phyloP scores from a whole-genome alignment of 1,140 invertebrate genomes.

The Aphidius gifuensis region DNA sequence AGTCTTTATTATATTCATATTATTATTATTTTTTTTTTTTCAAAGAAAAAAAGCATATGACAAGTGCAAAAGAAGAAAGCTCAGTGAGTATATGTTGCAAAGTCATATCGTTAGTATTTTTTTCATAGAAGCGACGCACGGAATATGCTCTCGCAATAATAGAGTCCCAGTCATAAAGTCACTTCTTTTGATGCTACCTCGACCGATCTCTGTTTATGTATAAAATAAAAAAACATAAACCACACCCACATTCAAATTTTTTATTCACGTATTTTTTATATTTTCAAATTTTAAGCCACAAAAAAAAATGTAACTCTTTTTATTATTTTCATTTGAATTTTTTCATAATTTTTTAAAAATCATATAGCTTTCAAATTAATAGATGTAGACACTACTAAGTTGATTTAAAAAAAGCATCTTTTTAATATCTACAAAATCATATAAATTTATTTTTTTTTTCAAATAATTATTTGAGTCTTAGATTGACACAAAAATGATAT shows the following conservation, averaged over 20 bases:
- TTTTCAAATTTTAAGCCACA: background rate
- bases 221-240: slow-evolving; percentile 44
- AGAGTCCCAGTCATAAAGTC: slow-evolving; percentile 48
- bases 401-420: background rate
- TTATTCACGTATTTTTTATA: background rate
- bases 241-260: slow-evolving; percentile 38
- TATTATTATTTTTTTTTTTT: background rate
- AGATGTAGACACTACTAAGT: background rate
- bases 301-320: too few species aligned
- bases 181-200: slow-evolving; percentile 54
- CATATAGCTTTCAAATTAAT: background rate
- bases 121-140: slow-evolving; percentile 48
- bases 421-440: too few species aligned
- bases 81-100: slow-evolving; percentile 25
- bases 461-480: too few species aligned
- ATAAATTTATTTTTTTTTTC: too few species aligned
- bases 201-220: slow-evolving; percentile 56
- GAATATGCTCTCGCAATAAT: slow-evolving; percentile 55
- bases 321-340: too few species aligned
- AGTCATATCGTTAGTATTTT: slow-evolving; percentile 56
- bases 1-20: background rate
- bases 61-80: slow-evolving; percentile 12
- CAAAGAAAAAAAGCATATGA: background rate
- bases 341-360: too few species aligned
- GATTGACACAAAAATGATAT: background rate